Conservation (phyloP, 2,113 vertebrate genomes). For the Picathartes gymnocephalus region DNA sequence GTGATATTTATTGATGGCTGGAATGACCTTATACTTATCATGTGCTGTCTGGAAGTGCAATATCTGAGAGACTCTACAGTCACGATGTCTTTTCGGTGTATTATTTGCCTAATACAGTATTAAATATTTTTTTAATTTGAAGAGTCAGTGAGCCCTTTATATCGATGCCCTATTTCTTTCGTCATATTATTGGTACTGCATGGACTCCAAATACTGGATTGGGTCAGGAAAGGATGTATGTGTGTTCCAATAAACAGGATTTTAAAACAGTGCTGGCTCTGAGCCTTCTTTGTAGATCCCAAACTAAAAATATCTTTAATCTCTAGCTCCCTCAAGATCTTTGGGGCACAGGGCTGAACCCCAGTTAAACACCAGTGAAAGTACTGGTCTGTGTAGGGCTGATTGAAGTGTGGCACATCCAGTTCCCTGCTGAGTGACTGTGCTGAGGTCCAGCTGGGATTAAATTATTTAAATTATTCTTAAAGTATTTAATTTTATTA, state of each 20-base stretch:
- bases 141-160: constrained; percentile 65
- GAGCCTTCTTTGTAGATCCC: constrained; percentile 38
- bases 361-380: not conserved
- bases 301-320: not conserved
- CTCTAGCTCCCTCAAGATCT: not conserved
- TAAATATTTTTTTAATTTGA: constrained; percentile 70
- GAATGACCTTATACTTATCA: constrained; percentile 68
- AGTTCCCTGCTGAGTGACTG: accelerated
- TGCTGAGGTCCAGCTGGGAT: not conserved
- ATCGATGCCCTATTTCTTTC: constrained; percentile 44
- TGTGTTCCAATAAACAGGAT: constrained; percentile 76
- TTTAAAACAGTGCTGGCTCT: constrained; percentile 60
- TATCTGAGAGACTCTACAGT: constrained; percentile 68
- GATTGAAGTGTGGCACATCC: not conserved
- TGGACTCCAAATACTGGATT: constrained; percentile 61
- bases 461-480: no score
- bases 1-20: constrained; percentile 72
- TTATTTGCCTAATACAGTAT: constrained; percentile 53
- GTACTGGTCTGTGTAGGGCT: not conserved
- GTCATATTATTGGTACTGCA: constrained; percentile 68
- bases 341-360: not conserved
- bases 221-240: constrained; percentile 65
- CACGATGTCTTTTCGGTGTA: constrained; percentile 51
- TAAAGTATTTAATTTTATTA: no score
- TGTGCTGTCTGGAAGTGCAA: constrained; percentile 72